These are phyloP conservation scores for Willowsia nigromaculata DNA, from an alignment of 2,888 invertebrate species.

Conservation along the genomic window DNA sequence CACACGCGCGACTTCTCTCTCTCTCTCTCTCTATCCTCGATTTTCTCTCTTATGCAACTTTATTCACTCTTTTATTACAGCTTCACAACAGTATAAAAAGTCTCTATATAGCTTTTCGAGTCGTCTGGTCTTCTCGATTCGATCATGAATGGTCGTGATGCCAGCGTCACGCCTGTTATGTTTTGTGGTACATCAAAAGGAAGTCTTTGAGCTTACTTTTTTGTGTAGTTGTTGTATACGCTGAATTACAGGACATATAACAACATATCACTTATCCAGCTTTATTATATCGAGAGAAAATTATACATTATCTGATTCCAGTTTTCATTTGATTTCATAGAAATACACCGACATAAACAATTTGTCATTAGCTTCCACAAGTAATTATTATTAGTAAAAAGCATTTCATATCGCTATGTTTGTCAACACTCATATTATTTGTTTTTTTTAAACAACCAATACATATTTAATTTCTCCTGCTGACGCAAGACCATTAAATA, in stretches of 20 bases:
- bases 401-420: no score
- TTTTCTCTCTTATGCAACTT: slow-evolving; percentile 2
- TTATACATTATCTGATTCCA: not conserved
- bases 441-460: no score
- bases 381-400: not conserved
- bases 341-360: not conserved
- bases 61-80: not conserved
- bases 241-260: not conserved
- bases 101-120: not conserved
- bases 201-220: not conserved
- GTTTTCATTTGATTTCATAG: slow-evolving; percentile 26
- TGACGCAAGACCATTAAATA: no score
- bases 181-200: slow-evolving; percentile 35
- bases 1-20: not conserved
- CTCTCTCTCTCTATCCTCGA: not conserved
- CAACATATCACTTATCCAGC: no score
- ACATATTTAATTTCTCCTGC: no score
- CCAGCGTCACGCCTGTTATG: slow-evolving; percentile 28
- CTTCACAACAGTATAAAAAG: slow-evolving; percentile 5
- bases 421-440: no score
- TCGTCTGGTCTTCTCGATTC: not conserved
- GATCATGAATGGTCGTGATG: slow-evolving; percentile 16
- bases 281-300: no score
- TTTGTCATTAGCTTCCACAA: slow-evolving; percentile 5
- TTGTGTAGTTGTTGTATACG: not conserved